Base-by-base conservation (phyloP, 1,140 invertebrate genomes). In the Macrosteles quadrilineatus region DNA sequence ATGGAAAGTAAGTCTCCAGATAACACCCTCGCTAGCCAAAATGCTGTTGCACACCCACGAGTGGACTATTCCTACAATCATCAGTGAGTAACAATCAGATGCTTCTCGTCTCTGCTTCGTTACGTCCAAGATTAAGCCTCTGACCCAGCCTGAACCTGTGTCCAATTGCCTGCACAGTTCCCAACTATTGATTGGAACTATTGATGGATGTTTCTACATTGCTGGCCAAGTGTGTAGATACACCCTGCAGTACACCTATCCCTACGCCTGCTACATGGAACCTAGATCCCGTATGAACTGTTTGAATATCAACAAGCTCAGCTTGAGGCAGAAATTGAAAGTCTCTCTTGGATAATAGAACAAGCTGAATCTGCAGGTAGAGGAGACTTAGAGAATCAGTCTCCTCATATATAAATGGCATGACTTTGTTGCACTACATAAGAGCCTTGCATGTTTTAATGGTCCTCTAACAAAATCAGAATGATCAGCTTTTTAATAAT, bases 291-390 rank as follows among this genome's bases (percentile, higher is more conserved):
- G 96, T 53, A 99, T 99, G 84, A 93, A 97, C n/a, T n/a, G 86
- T 91, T 91, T 67, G 72, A 74, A 32, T 74, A 74, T 77, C 91
- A 94, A 77, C 89, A 98, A 89, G 97, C 98, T 29, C 96, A 98
- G 82, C 81, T 99, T 65, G 98, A 99, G 83, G 96, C 96, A 19
- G 98, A 99, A 85, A 98, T 99, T 73, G 98, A 99, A 84, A 98
- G 99, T 84, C 83, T 99, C n/a, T 98, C 97, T 0, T 99, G 98
- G 97, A 99, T 98, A 83, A 93, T 99, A 29, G 98, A 99, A 83
- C 86, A 95, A 74, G 97, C 97, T 21, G 98, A 99, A 85, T 97
- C 93, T 25, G 97, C 94, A 0, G 92, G 97, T 79, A 85, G 95
- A 50, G 96, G 94, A 14, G 96, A 97, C 79, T 84, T 99, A 73